Evolutionary conservation across 2,888 invertebrate genomes (phyloP), one percentile per base, ranked within the genome.

Genomic region (Ommatoiulus sabulosus): DNA sequence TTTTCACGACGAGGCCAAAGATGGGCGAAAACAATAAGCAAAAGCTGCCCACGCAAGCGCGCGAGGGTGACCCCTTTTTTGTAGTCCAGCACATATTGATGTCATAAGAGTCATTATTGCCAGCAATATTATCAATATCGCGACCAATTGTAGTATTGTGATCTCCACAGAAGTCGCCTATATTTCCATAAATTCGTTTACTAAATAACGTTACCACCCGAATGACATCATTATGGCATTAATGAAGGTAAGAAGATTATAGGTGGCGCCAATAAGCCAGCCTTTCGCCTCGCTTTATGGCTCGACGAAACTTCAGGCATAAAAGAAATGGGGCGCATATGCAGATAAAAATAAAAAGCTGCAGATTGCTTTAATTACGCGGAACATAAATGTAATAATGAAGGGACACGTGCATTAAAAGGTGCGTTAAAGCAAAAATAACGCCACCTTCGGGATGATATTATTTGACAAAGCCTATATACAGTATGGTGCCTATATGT

Each of bases 161-260:
- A 72, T 72, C 72, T 24, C 10, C 20, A 72, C 72, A 72, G 72
- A 72, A 72, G 72, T 72, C 24, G 72, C 72, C 72, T 72, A 24
- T 63, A 24, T 72, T 72, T 72, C 24, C 72, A 72, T 72, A 24
- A 72, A 72, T 72, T 72, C 72, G 72, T 72, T 72, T 24, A 72
- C 72, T 72, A n/a, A 72, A 72, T 72, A 72, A 72, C 24, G 72
- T n/a, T 72, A 6, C 72, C 72, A 72, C 24, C 72, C 72, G n/a
- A 72, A 72, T 24, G 72, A 8, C 72, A 24, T 72, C 72, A 72
- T 72, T 24, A n/a, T 24, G 72, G 72, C 24, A 72, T 72, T 72
- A 72, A 24, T 72, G 24, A 72, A 24, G 72, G 72, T 72, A 24
- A 72, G 72, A 72, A 72, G 72, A 72, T 72, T 57, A 35, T 35